Base-by-base conservation (phyloP, 2,797 vertebrate species). In the Sparus aurata region DNA sequence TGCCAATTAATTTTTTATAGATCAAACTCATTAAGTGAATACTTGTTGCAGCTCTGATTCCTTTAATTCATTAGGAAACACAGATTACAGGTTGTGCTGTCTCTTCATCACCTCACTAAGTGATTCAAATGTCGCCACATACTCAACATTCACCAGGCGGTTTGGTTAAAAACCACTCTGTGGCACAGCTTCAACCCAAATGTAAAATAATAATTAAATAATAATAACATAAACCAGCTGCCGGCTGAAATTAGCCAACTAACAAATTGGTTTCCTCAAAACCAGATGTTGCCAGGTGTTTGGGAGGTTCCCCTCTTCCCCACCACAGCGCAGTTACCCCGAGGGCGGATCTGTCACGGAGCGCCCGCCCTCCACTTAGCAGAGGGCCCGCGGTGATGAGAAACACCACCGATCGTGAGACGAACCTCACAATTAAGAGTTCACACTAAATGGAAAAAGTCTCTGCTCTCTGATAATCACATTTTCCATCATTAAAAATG, bases 241-340 rank as follows among this genome's bases (percentile, higher is more conserved):
- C 69, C 8, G 22, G 67, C 49, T 62, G 66, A 82, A 67, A 73
- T 54, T 22, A 62, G 23, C 45, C 20, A 5, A 7, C 54, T 75
- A 80, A 84, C 84, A 80, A 75, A 89, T 75, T 49, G 69, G 74
- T 82, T 87, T 84, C 80, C 79, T 80, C 23, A 10, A 34, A 78
- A 82, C 52, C 88, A 92, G 89, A 86, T 85, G 90, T 87, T 75
- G 1, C 63, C 80, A 84, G 87, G 86, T 86, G 85, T 82, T 43
- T 23, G 65, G 66, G 75, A 69, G 80, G 80, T 57, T 76, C 45
- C 38, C 47, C 25, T 65, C 22, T 41, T 34, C 22, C 1, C 68
- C 63, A 11, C 71, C 55, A 2, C 47, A 8, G 22, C 47, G 18
- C 7, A 11, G 41, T 61, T 15, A 16, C 73, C 87, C 80, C 0